phyloP scores from a whole-genome alignment of 2,113 vertebrate genomes.

The Cyanocitta stelleri region DNA sequence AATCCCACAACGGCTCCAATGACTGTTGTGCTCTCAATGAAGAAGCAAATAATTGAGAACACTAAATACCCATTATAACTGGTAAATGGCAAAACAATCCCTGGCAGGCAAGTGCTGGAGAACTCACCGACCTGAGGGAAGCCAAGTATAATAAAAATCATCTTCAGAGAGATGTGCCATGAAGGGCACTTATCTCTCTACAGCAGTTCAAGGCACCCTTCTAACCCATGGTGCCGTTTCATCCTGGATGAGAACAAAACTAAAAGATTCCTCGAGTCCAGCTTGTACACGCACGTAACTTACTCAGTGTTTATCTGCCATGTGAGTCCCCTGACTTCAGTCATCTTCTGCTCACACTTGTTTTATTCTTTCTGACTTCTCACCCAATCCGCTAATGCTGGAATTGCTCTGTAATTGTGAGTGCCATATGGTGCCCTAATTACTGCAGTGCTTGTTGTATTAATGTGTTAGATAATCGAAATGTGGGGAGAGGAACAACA shows the following conservation, averaged over 20 bases:
- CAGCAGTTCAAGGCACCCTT: not conserved
- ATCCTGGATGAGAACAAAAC: not conserved
- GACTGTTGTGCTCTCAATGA: not conserved
- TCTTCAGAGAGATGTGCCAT: not conserved
- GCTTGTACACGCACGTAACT: not conserved
- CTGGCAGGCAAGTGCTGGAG: not conserved
- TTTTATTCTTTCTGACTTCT: not conserved
- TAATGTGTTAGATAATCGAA: not conserved
- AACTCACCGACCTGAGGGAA: not conserved
- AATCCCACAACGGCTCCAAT: not conserved
- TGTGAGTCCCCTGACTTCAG: not conserved
- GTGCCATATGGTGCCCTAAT: not conserved
- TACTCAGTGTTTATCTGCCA: not conserved
- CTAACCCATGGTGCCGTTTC: not conserved
- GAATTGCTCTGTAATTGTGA: not conserved
- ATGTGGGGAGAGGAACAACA: not conserved
- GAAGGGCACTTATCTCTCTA: not conserved
- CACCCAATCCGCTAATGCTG: not conserved
- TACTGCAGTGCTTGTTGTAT: not conserved
- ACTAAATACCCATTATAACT: not conserved
- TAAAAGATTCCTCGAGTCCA: not conserved
- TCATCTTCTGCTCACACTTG: not conserved
- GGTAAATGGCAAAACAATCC: not conserved
- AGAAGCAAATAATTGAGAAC: not conserved
- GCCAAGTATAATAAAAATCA: not conserved